Evolutionary conservation across 1,140 invertebrate species (phyloP).

Genomic region (Brachionus plicatilis): DNA sequence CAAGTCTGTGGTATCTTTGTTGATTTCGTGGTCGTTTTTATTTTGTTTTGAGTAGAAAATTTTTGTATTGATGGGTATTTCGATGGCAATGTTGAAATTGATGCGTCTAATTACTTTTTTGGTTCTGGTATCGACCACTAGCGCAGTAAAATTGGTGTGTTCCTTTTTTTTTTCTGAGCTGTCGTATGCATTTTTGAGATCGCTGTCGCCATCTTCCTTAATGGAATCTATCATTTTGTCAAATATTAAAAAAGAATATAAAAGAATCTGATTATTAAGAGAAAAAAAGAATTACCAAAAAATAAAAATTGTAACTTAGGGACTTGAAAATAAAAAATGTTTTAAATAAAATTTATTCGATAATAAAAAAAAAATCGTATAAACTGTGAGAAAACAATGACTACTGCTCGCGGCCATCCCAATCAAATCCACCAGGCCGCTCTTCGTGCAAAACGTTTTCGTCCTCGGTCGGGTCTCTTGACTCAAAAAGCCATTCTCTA

Average conservation of each 20-base stretch:
- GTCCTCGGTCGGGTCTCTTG: background rate
- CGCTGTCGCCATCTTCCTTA: background rate
- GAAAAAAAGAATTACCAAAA: background rate
- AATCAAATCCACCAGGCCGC: slow-evolving; percentile 33
- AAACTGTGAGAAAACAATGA: background rate
- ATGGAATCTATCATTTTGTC: background rate
- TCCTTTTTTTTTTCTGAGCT: background rate
- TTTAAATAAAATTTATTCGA: background rate
- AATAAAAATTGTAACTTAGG: background rate
- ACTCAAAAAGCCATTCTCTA: slow-evolving; percentile 39
- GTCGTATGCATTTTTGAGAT: background rate
- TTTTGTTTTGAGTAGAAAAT: background rate
- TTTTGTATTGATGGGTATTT: background rate
- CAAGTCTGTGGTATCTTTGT: background rate
- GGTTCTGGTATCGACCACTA: background rate
- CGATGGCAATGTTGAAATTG: background rate
- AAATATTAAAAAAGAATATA: background rate
- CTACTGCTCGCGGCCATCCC: background rate
- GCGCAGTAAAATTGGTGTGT: background rate
- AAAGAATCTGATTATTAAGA: background rate
- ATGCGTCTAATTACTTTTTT: background rate
- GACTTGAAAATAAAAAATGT: background rate
- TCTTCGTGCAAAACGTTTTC: slow-evolving; percentile 17
- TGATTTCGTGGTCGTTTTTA: background rate
- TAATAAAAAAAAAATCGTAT: background rate